Evolutionary conservation across 92 coral and sea anemone species (phyloP), one percentile per base, ranked within the genome.

Genomic region (Phymanthus crucifer): DNA sequence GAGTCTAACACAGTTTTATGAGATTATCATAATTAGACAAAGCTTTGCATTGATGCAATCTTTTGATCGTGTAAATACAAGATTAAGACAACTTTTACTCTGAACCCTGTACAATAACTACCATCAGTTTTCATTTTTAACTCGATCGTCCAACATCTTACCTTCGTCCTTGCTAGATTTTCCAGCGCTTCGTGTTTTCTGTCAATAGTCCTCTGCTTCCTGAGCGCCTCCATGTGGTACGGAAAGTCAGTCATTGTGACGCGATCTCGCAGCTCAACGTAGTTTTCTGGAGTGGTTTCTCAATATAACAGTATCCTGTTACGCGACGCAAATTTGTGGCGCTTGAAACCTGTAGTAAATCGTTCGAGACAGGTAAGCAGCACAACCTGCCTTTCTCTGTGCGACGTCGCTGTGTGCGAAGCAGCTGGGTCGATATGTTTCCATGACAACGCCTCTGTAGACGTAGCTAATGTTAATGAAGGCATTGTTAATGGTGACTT

Each of bases 191-290:
- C 89, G 66, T 83, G 83, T 77, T 89, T 90, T 75, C 87, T 88
- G 56, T 95, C 97, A 58, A 95, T 86, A 23, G 90, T 90, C 65
- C 90, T 86, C 50, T 92, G 95, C 56, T 88, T 88, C 36, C 99
- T 85, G 66, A 88, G 88, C 3, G 97, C 97, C 78, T 95, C 99
- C 86, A 93, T 75, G 75, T 95, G 99, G 85, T 93, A 95, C 72
- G 97, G 91, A 24, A 77, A 37, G 66, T 70, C 81, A 40, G 71
- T 50, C 71, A 64, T 64, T 26, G 34, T 76, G 45, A 56, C 2
- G 50, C 13, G 38, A 31, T 40, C 21, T 11, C 19, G 57, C 23
- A 12, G 23, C 77, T 10, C 77, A 45, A 18, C 16, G 37, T 34
- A 66, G 40, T 2, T 54, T 54, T 54, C 64, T 19, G 23, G 6